Evolutionary conservation across 2,113 vertebrate genomes (phyloP).

Genomic region (Rhynchomys soricoides): DNA sequence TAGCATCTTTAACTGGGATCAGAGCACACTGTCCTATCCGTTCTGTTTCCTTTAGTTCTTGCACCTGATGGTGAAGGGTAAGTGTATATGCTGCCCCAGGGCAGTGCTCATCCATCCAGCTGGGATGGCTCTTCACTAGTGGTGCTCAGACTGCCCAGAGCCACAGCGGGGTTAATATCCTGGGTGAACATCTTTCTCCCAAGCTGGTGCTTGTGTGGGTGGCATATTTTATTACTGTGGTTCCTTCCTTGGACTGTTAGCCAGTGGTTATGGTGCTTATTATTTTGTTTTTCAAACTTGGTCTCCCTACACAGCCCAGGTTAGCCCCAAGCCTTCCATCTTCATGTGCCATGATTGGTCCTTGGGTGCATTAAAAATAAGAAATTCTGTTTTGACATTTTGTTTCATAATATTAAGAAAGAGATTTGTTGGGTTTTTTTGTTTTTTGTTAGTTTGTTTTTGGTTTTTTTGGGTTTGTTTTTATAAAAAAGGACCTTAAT

Average conservation of each 20-base stretch:
- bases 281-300: background rate
- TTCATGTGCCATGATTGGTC: background rate
- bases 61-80: rapidly evolving
- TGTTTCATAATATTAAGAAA: background rate
- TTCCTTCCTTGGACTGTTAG: background rate
- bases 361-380: background rate
- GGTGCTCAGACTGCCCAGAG: background rate
- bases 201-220: rapidly evolving
- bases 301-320: background rate
- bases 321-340: background rate
- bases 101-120: background rate
- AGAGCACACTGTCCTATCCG: background rate
- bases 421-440: too few relatives aligned
- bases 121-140: rapidly evolving
- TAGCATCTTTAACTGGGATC: background rate
- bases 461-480: too few relatives aligned
- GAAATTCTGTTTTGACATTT: background rate
- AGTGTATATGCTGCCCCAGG: background rate
- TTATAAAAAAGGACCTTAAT: background rate
- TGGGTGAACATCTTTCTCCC: background rate
- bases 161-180: background rate
- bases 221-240: background rate
- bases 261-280: background rate
- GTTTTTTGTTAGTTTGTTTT: too few relatives aligned
- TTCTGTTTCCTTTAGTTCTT: background rate